A percentile compares a stretch with the other conserved stretches of the same genome.
Conservation (phyloP, 2,888 invertebrate species). For the Eilema caniola region DNA sequence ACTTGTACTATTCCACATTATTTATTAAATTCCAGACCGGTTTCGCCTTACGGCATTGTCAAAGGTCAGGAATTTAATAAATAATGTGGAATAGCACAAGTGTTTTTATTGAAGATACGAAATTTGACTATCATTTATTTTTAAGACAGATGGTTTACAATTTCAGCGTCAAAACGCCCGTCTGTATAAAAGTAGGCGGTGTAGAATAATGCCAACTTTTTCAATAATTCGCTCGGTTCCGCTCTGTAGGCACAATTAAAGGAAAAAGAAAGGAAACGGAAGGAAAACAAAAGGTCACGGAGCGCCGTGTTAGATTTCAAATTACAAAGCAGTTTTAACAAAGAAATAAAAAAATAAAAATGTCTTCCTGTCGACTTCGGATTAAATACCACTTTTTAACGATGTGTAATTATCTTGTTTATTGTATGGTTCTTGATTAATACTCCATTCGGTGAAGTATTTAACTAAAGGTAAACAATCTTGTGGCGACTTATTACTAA, state of each 20-base stretch:
- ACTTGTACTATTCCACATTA: no score
- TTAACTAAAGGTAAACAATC: no score
- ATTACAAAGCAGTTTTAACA: conserved; percentile 55
- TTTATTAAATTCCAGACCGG: no score
- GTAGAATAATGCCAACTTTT: conserved; percentile 69
- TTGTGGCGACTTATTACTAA: no score
- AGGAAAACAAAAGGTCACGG: conserved; percentile 61
- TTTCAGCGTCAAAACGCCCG: conserved; percentile 53
- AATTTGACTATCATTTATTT: no score
- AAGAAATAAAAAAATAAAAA: conserved; percentile 52
- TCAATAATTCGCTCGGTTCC: conserved; percentile 74
- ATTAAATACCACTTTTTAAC: conserved; percentile 14
- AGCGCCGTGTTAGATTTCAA: conserved; percentile 49
- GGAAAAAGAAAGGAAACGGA: conserved; percentile 53
- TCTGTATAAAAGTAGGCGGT: conserved; percentile 44
- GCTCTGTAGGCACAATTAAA: conserved; percentile 71
- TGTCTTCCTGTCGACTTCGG: conserved; percentile 36
- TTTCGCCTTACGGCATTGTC: no score
- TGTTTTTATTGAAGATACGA: no score
- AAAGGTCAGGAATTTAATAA: no score
- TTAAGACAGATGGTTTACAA: no score
- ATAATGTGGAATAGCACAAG: no score
- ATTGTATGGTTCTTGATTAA: neutral
- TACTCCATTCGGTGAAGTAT: no score
- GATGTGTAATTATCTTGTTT: neutral